phyloP scores from a whole-genome alignment of 2,797 vertebrate species.

The Coendou prehensilis region DNA sequence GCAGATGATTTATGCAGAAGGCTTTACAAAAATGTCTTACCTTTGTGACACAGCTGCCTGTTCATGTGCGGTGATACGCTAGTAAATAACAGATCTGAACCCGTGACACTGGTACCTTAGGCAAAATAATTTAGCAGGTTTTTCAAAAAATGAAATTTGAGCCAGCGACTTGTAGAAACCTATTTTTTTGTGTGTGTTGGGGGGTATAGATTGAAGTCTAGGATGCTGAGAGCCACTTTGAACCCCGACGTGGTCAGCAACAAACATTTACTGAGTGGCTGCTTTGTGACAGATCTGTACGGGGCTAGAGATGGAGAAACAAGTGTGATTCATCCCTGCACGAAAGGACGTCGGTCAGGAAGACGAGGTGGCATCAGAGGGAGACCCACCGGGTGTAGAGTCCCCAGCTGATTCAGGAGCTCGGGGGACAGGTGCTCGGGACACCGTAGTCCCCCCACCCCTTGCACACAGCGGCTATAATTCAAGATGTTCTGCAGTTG shows the following conservation, averaged over 20 bases:
- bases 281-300: not conserved
- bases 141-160: slow-evolving; percentile 46
- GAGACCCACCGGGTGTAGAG: not conserved
- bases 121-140: not conserved
- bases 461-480: not conserved
- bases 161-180: not conserved
- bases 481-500: not conserved
- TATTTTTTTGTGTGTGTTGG: not conserved
- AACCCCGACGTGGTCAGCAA: not conserved
- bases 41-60: not conserved
- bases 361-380: not conserved
- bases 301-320: not conserved
- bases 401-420: not conserved
- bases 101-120: not conserved
- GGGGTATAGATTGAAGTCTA: not conserved
- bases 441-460: too few relatives aligned
- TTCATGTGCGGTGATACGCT: not conserved
- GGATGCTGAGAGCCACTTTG: not conserved
- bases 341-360: not conserved
- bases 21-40: not conserved
- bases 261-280: not conserved
- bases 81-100: not conserved
- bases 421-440: not conserved
- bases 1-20: not conserved
- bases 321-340: not conserved